A percentile compares a stretch with the other conserved stretches of the same genome.
Conservation (phyloP, 1,140 invertebrate genomes). For the Chironomus tepperi region DNA sequence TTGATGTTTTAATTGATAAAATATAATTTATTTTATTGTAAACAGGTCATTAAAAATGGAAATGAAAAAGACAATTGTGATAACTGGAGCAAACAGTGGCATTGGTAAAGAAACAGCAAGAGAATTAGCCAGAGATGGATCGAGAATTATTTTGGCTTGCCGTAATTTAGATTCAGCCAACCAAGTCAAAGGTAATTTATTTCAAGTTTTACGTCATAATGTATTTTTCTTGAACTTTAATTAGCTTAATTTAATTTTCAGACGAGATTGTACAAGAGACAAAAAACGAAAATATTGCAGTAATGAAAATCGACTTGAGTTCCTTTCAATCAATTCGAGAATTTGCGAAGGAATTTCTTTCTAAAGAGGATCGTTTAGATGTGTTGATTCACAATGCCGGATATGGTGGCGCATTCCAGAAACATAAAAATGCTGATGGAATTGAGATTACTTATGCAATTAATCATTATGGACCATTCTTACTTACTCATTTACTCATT, state of each 20-base stretch:
- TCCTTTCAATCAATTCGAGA: conserved; percentile 53
- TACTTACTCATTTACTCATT: conserved; percentile 55
- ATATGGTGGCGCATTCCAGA: conserved; percentile 54
- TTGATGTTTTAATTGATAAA: not conserved
- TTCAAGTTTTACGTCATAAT: too few species aligned
- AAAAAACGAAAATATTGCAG: conserved; percentile 47
- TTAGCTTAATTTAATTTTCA: conserved; percentile 39
- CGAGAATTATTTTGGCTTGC: conserved; percentile 57
- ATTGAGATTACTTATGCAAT: conserved; percentile 73
- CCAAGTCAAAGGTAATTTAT: conserved; percentile 40
- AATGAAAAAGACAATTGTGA: conserved; percentile 55
- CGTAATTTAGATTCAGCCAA: conserved; percentile 47
- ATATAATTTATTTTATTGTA: not conserved
- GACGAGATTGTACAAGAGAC: conserved; percentile 46
- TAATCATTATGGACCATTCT: conserved; percentile 75
- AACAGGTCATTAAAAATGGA: conserved; percentile 33
- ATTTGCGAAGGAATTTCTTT: conserved; percentile 53
- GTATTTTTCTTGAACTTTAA: too few species aligned
- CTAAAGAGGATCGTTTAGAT: conserved; percentile 57
- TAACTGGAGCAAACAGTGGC: conserved; percentile 73
- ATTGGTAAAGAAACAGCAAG: conserved; percentile 68
- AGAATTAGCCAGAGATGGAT: conserved; percentile 54
- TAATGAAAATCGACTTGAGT: conserved; percentile 55
- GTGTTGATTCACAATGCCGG: conserved; percentile 81
- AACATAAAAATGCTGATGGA: conserved; percentile 56